phyloP scores from a whole-genome alignment of 2,888 invertebrate species.

The Tyria jacobaeae region DNA sequence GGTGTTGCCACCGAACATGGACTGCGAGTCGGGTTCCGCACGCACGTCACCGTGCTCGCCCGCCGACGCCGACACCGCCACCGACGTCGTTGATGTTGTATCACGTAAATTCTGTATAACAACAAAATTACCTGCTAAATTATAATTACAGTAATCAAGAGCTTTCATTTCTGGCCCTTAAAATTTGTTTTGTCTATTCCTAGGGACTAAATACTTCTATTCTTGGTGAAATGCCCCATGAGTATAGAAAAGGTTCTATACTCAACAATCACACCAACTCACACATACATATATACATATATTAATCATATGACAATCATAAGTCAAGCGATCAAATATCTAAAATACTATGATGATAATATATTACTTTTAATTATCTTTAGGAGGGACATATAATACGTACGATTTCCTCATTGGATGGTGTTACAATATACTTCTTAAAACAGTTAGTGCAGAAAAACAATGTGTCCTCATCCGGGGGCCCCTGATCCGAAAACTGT shows the following conservation, averaged over 20 bases:
- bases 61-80: conserved; percentile 66
- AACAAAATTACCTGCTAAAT: neutral
- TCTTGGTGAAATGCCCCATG: no score
- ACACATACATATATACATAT: no score
- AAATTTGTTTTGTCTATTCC: no score
- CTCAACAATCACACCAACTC: no score
- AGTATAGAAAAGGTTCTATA: no score
- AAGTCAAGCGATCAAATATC: neutral
- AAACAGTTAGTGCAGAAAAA: conserved; percentile 83
- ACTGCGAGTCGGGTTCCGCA: conserved; percentile 24
- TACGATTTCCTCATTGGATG: conserved; percentile 70
- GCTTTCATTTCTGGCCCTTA: no score
- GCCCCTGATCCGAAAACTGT: conserved; percentile 35
- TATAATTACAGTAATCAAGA: no score
- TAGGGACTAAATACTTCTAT: no score
- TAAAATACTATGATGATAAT: neutral
- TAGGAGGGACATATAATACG: conserved; percentile 42
- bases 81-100: conserved; percentile 57
- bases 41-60: conserved; percentile 61
- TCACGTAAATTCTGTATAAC: conserved; percentile 55
- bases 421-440: conserved; percentile 70
- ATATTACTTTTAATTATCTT: neutral
- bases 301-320: no score
- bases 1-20: conserved; percentile 35
- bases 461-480: conserved; percentile 57